These are phyloP conservation scores for Trichechus manatus DNA, from an alignment of 2,113 vertebrate species.

Conservation along the genomic window DNA sequence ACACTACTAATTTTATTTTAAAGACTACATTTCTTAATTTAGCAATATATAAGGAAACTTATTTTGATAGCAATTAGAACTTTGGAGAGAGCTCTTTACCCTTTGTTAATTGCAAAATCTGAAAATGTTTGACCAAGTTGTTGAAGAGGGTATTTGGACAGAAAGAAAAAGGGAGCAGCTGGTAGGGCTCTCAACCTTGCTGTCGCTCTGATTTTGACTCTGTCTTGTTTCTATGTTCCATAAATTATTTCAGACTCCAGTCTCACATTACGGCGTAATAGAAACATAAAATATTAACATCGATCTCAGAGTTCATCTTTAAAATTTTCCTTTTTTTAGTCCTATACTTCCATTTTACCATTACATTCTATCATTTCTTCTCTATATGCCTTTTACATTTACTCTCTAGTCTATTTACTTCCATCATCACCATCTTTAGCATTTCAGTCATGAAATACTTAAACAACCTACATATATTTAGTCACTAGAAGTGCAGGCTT, in stretches of 20 bases:
- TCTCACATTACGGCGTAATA: not conserved
- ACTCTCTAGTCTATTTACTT: not conserved
- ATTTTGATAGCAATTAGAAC: not conserved
- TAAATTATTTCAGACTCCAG: not conserved
- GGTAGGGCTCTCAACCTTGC: not conserved
- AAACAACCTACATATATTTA: not conserved
- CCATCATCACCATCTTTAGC: not conserved
- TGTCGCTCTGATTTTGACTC: slow-evolving; percentile 2
- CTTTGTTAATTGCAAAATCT: not conserved
- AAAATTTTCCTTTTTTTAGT: not conserved
- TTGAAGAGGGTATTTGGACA: not conserved
- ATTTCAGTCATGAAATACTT: not conserved
- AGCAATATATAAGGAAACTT: not conserved
- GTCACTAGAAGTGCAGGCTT: not conserved
- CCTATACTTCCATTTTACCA: not conserved
- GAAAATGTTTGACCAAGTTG: not conserved
- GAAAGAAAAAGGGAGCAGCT: not conserved
- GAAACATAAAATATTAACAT: not conserved
- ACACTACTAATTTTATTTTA: slow-evolving; percentile 59
- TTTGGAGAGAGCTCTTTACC: not conserved
- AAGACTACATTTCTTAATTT: slow-evolving; percentile 47
- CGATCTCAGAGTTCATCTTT: not conserved
- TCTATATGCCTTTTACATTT: not conserved
- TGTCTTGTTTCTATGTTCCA: not conserved
- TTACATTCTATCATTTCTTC: not conserved